Base-by-base conservation (phyloP, 2,888 invertebrate genomes). In the Sepiola atlantica region DNA sequence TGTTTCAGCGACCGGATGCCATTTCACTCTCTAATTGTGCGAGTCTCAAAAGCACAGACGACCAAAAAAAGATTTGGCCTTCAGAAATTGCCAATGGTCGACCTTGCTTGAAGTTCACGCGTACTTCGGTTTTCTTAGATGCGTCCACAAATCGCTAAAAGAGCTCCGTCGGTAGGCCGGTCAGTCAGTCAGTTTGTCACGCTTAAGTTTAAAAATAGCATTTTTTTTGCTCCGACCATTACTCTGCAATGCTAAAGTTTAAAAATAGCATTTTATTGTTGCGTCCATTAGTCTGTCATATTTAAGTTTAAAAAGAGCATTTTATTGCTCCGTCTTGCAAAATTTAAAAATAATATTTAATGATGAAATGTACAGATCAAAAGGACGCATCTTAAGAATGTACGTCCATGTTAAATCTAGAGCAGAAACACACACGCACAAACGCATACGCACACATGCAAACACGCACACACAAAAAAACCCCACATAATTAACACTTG, bases 341-440 rank as follows among this genome's bases (percentile, higher is more conserved):
- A 45, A 45, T 45, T 45, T 45, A 2, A 2, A 45, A 45, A 45
- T 45, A 45, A 8, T 45, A 16, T 77, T 77, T 77, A 32, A 16
- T n/a, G n/a, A 10, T 16, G 0, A 77, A 12, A 16, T 77, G n/a
- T 77, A 32, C n/a, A 32, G 0, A n/a, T n/a, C 0, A 0, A 77
- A 12, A 14, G 32, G 18, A 12, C 2, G 77, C 10, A 32, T 32
- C n/a, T 61, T 24, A 24, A 24, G 24, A n/a, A 32, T 8, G 45
- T 45, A 8, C 45, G 45, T 45, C 45, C 8, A 45, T 45, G 45
- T 45, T 4, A 45, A 8, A 45, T 45, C 45, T 45, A 45, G 45
- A 45, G 10, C 12, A 1, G 2, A 1, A 0, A 6, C n/a, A 32
- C n/a, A 16, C n/a, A 1, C 16, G 18, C 77, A 0, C n/a, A 77